A percentile compares a stretch with the other conserved stretches of the same genome.
phyloP scores from a whole-genome alignment of 92 coral and sea anemone species.

The Anthopleura xanthogrammica region DNA sequence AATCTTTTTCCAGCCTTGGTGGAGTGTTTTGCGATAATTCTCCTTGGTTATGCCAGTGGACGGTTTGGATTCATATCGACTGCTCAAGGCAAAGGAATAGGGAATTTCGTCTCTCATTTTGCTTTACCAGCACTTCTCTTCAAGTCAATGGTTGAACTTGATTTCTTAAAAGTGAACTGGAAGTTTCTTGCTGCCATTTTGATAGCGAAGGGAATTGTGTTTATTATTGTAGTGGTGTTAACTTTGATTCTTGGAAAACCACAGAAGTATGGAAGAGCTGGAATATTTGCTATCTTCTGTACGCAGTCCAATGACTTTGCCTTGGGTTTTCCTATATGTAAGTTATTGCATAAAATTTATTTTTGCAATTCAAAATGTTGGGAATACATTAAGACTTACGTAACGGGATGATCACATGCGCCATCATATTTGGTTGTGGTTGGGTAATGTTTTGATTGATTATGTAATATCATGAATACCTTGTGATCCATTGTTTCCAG shows the following conservation, averaged over 20 bases:
- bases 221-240: constrained; percentile 57
- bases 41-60: constrained; percentile 82
- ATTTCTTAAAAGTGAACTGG: constrained; percentile 80
- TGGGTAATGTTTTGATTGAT: too few species aligned
- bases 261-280: constrained; percentile 81
- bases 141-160: constrained; percentile 71
- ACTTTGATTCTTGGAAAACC: constrained; percentile 62
- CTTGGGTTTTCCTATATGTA: constrained; percentile 80
- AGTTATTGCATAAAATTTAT: constrained; percentile 17
- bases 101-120: constrained; percentile 62
- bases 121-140: constrained; percentile 81
- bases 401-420: too few species aligned
- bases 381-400: too few species aligned
- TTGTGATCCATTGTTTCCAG: too few species aligned
- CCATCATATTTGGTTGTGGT: too few species aligned
- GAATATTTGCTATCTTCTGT: constrained; percentile 76
- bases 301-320: constrained; percentile 91
- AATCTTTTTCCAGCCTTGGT: constrained; percentile 79
- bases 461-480: too few species aligned
- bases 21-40: constrained; percentile 71
- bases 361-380: too few species aligned
- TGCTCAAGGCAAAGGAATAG: constrained; percentile 82
- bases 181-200: constrained; percentile 69
- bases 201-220: constrained; percentile 74
- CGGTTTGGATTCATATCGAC: constrained; percentile 77